These are phyloP conservation scores for Caenorhabditis wallacei DNA, from an alignment of 2,888 invertebrate genomes.

Conservation along the genomic window DNA sequence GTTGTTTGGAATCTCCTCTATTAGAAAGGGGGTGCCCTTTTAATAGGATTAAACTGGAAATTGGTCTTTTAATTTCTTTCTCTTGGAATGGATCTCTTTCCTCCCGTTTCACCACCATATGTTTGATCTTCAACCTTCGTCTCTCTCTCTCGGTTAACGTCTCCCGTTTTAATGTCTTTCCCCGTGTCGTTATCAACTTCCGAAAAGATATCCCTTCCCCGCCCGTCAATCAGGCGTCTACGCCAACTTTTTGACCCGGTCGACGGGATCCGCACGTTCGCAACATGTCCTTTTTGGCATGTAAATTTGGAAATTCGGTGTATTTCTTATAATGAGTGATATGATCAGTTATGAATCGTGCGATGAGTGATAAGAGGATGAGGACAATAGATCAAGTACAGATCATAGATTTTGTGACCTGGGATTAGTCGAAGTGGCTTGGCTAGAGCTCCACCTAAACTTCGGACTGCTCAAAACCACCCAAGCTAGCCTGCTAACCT, in stretches of 20 bases:
- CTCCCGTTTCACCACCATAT: no score
- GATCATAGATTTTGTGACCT: not conserved
- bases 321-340: not conserved
- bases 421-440: not conserved
- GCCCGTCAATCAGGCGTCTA: slow-evolving; percentile 33
- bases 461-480: no score
- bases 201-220: slow-evolving; percentile 1
- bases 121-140: slow-evolving; percentile 27
- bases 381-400: slow-evolving; percentile 33
- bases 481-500: no score
- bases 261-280: slow-evolving; percentile 31
- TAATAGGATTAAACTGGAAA: not conserved
- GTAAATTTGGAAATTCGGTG: not conserved
- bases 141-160: slow-evolving; percentile 7
- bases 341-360: no score
- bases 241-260: slow-evolving; percentile 27
- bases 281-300: slow-evolving; percentile 31
- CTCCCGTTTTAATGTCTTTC: not conserved
- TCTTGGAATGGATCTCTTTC: not conserved
- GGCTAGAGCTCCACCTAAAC: no score
- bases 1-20: no score
- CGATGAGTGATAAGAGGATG: not conserved
- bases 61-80: slow-evolving; percentile 2
- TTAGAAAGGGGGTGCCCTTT: no score
- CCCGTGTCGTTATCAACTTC: no score